Percentiles rank a stretch among this genome's conserved stretches.
Conservation (phyloP, 1,140 invertebrate genomes). For the Drosophila tristis region DNA sequence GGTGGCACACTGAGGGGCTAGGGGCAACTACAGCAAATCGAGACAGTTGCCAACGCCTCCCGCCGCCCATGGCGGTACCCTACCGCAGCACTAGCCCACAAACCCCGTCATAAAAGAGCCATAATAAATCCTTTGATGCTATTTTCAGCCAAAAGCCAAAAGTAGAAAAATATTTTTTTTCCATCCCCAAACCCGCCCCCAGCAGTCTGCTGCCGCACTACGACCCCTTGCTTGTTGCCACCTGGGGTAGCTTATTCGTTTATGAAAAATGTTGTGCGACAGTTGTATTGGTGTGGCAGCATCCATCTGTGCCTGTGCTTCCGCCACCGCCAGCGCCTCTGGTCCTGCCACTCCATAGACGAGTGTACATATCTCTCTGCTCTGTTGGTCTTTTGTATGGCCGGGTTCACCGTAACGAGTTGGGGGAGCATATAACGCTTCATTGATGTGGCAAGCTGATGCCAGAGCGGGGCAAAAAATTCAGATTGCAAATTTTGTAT, state of each 20-base stretch:
- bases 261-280: slow-evolving; percentile 67
- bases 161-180: slow-evolving; percentile 75
- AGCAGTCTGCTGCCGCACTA: slow-evolving; percentile 25
- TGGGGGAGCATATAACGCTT: slow-evolving; percentile 42
- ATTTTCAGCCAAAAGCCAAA: slow-evolving; percentile 76
- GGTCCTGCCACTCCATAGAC: neutral
- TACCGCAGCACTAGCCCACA: slow-evolving; percentile 21
- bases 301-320: slow-evolving; percentile 1
- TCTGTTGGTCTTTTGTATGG: slow-evolving; percentile 43
- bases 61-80: neutral
- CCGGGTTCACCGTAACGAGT: slow-evolving; percentile 38
- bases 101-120: slow-evolving; percentile 45
- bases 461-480: slow-evolving; percentile 30
- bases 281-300: slow-evolving; percentile 48
- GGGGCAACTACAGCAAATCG: slow-evolving; percentile 45
- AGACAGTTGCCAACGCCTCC: slow-evolving; percentile 37
- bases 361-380: slow-evolving; percentile 16
- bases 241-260: slow-evolving; percentile 58
- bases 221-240: slow-evolving; percentile 24
- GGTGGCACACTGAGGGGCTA: slow-evolving; percentile 9
- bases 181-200: neutral
- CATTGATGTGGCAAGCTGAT: slow-evolving; percentile 52
- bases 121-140: slow-evolving; percentile 80
- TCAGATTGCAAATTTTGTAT: slow-evolving; percentile 37
- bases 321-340: neutral